A percentile compares a stretch with the other conserved stretches of the same genome.
Conservation (phyloP, 2,797 vertebrate species). For the Parauchenoglanis punctatus region DNA sequence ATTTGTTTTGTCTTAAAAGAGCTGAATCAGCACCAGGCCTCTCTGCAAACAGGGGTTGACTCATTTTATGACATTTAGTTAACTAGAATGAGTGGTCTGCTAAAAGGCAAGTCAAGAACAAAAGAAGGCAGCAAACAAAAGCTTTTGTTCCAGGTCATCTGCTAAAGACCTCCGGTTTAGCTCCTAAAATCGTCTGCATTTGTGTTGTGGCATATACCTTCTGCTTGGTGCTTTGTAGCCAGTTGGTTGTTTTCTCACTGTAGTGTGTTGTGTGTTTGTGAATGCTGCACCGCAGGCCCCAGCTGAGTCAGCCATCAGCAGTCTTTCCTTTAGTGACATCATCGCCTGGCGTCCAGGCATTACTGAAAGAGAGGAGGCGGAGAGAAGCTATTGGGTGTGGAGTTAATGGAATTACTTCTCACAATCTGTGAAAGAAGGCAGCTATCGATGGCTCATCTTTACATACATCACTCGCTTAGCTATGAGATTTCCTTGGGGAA, state of each 20-base stretch:
- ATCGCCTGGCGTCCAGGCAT: constrained; percentile 37
- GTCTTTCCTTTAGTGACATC: constrained; percentile 49
- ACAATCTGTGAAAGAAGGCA: constrained; percentile 34
- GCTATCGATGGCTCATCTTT: constrained; percentile 48
- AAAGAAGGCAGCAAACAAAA: constrained; percentile 32
- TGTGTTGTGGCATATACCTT: constrained; percentile 34
- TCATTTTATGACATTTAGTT: constrained; percentile 44
- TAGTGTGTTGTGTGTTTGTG: constrained; percentile 17
- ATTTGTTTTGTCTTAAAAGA: constrained; percentile 9
- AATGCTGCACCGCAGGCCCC: constrained; percentile 11
- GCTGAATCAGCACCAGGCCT: constrained; percentile 9
- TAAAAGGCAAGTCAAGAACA: constrained; percentile 30
- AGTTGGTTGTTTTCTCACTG: constrained; percentile 25
- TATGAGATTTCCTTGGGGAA: constrained; percentile 37
- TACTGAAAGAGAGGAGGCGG: constrained; percentile 30
- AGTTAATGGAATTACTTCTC: constrained; percentile 61
- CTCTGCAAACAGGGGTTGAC: constrained; percentile 12
- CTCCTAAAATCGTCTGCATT: constrained; percentile 15
- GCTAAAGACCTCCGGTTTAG: constrained; percentile 26
- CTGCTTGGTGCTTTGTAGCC: constrained; percentile 21
- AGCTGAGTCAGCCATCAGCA: constrained; percentile 52
- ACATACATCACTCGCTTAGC: constrained; percentile 35
- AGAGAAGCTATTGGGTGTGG: constrained; percentile 17
- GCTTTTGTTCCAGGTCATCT: constrained; percentile 37
- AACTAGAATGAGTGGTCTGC: constrained; percentile 30